A percentile compares a stretch with the other conserved stretches of the same genome.
These are phyloP conservation scores for Lithophane ornitopus DNA, from an alignment of 2,888 invertebrate genomes.

Conservation along the genomic window DNA sequence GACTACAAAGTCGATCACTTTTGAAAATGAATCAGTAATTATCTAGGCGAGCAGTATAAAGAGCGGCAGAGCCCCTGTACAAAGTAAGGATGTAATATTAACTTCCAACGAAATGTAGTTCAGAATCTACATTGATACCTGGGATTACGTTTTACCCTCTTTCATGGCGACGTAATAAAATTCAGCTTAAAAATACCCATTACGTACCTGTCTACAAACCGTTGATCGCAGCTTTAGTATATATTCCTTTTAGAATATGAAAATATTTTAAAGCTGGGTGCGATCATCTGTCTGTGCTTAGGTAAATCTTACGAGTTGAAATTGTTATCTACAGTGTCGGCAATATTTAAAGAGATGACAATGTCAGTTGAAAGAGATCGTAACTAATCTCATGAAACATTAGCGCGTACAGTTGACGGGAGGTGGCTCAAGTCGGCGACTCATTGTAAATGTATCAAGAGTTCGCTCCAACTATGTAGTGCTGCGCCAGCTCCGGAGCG, in stretches of 20 bases:
- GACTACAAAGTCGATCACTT: constrained; percentile 40
- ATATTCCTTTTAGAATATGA: constrained; percentile 73
- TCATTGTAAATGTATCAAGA: constrained; percentile 89
- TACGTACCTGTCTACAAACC: constrained; percentile 69
- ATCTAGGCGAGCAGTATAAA: constrained; percentile 46
- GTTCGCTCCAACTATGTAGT: constrained; percentile 78
- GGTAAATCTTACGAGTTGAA: constrained; percentile 57
- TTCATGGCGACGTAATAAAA: constrained; percentile 89
- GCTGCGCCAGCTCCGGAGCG: constrained; percentile 76
- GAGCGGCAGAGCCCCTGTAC: constrained; percentile 54
- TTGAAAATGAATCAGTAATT: constrained; percentile 48
- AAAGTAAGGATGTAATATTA: constrained; percentile 69
- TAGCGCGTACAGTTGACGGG: constrained; percentile 71
- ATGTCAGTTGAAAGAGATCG: constrained; percentile 65
- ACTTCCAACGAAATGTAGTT: constrained; percentile 77
- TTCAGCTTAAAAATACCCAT: constrained; percentile 88
- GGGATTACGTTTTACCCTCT: constrained; percentile 89
- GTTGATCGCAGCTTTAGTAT: constrained; percentile 72
- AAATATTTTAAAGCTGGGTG: constrained; percentile 69
- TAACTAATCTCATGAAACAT: constrained; percentile 81
- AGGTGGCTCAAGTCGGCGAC: constrained; percentile 67
- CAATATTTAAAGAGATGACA: constrained; percentile 61
- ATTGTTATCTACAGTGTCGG: constrained; percentile 42
- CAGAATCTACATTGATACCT: constrained; percentile 83
- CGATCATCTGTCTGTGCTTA: constrained; percentile 59